Conservation (phyloP, 2,113 vertebrate genomes). For the Echinops telfairi region DNA sequence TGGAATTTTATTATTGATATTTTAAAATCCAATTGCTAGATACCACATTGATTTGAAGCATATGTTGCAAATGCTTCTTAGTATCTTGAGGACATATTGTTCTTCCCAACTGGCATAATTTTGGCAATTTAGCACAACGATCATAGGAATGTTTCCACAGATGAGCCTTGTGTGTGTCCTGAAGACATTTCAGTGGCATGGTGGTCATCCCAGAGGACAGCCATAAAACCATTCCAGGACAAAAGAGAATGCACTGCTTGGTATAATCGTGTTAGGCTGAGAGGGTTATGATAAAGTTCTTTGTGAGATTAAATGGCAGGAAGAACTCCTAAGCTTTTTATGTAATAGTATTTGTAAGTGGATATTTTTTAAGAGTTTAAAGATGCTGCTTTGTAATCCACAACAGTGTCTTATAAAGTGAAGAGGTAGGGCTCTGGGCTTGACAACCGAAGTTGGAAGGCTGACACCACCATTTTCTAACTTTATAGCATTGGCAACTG, state of each 20-base stretch:
- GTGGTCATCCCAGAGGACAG: not conserved
- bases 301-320: slow-evolving; percentile 27
- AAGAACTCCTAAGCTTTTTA: slow-evolving; percentile 59
- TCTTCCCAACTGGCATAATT: slow-evolving; percentile 46
- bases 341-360: slow-evolving; percentile 59
- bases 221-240: not conserved
- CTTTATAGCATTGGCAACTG: slow-evolving; percentile 56
- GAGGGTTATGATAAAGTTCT: slow-evolving; percentile 36
- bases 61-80: slow-evolving; percentile 30
- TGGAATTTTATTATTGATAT: slow-evolving; percentile 41
- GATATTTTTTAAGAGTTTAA: slow-evolving; percentile 59
- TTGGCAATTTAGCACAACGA: slow-evolving; percentile 11
- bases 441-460: not conserved
- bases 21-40: slow-evolving; percentile 41
- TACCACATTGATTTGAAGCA: not conserved
- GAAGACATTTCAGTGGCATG: not conserved
- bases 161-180: slow-evolving; percentile 8
- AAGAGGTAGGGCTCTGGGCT: not conserved
- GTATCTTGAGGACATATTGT: slow-evolving; percentile 40
- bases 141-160: not conserved
- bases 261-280: slow-evolving; percentile 53
- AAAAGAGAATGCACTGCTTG: slow-evolving; percentile 3
- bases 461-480: slow-evolving; percentile 2
- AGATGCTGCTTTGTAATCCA: not conserved
- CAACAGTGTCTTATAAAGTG: not conserved